Conservation (phyloP, 2,797 vertebrate species). For the Graptemys geographica region DNA sequence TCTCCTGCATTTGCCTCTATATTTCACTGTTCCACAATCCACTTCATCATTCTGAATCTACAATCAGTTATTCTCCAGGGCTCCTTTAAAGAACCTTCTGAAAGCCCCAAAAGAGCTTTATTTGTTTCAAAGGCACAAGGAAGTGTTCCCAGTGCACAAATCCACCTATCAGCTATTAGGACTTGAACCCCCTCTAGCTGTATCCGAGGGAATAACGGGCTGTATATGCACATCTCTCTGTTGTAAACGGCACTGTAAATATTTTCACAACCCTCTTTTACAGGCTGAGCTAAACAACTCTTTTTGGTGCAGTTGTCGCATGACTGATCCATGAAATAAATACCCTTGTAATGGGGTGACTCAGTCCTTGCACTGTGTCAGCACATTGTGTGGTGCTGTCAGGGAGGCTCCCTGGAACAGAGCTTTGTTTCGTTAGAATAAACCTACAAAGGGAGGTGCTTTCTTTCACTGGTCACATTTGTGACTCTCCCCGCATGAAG, state of each 20-base stretch:
- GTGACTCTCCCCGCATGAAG: not conserved
- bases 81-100: constrained; percentile 61
- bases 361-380: not conserved
- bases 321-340: not conserved
- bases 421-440: not conserved
- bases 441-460: fast-evolving
- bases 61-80: constrained; percentile 58
- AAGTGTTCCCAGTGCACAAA: constrained; percentile 32
- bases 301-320: not conserved
- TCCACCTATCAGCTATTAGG: not conserved
- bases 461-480: not conserved
- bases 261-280: fast-evolving
- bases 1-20: constrained; percentile 59
- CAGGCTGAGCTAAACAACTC: not conserved
- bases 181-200: not conserved
- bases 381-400: not conserved
- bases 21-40: constrained; percentile 53
- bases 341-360: fast-evolving
- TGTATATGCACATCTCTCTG: not conserved
- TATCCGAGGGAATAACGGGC: fast-evolving
- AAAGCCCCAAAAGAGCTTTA: constrained; percentile 60
- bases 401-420: not conserved
- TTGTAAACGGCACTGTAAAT: not conserved
- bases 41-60: constrained; percentile 65
- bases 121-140: constrained; percentile 36